Conservation (phyloP, 2,797 vertebrate genomes). For the Cossypha heuglini region DNA sequence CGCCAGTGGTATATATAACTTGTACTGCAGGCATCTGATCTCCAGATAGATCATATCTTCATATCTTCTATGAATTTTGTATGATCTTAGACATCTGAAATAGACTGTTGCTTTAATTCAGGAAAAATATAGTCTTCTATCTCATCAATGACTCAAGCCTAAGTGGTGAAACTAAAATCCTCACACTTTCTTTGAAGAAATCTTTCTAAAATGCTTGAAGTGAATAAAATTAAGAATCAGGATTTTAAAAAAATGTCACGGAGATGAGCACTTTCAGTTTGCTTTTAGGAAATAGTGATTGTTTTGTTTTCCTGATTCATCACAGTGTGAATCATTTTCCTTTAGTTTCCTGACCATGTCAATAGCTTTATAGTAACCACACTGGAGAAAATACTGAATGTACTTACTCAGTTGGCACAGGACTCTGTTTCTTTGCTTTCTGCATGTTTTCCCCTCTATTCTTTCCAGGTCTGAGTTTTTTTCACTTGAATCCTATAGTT, state of each 20-base stretch:
- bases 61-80: background rate
- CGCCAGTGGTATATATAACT: background rate
- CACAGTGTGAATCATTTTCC: background rate
- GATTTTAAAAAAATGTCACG: accelerated
- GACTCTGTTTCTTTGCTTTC: background rate
- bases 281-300: background rate
- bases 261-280: background rate
- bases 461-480: background rate
- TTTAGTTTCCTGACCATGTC: background rate
- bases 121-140: background rate
- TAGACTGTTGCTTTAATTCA: background rate
- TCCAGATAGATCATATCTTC: background rate
- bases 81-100: background rate
- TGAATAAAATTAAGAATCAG: background rate
- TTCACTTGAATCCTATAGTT: background rate
- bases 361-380: background rate
- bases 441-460: accelerated
- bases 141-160: background rate
- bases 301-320: background rate
- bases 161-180: background rate
- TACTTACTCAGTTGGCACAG: background rate
- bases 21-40: background rate
- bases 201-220: background rate
- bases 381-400: background rate
- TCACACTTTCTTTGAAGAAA: background rate